Percentiles rank a stretch among this genome's conserved stretches.
Conservation (phyloP, 2,797 vertebrate species). For the Thaleichthys pacificus region DNA sequence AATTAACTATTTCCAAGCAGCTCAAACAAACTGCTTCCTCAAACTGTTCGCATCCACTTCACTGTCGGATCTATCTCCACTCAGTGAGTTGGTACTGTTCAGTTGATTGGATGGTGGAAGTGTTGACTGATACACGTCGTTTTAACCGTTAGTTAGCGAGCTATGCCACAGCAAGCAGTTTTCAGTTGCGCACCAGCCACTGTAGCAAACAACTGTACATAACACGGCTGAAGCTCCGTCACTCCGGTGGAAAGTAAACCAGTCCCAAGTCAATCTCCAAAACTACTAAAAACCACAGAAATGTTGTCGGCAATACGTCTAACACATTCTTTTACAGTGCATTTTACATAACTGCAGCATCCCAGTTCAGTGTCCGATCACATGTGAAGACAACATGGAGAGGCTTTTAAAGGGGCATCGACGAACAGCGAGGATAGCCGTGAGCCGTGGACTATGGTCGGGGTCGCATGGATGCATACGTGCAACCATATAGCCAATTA, state of each 20-base stretch:
- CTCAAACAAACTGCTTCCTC: not conserved
- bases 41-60: conserved; percentile 10
- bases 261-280: not conserved
- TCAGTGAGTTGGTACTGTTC: conserved; percentile 17
- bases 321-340: conserved; percentile 6
- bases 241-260: not conserved
- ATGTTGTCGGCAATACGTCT: not conserved
- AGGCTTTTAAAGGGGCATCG: conserved; percentile 73
- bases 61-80: conserved; percentile 4
- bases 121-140: conserved; percentile 11
- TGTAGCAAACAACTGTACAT: not conserved
- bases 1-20: not conserved
- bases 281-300: not conserved
- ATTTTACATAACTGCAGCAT: conserved; percentile 64
- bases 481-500: not conserved
- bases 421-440: conserved; percentile 13
- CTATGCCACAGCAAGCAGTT: conserved; percentile 2
- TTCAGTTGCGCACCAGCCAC: conserved; percentile 12
- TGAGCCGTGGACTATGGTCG: not conserved
- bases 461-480: not conserved
- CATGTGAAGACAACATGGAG: conserved; percentile 73
- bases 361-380: conserved; percentile 58
- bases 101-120: conserved; percentile 13
- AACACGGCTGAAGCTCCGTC: not conserved
- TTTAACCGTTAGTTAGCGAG: conserved; percentile 1